Percentiles rank a stretch among this genome's conserved stretches.
Conservation (phyloP, 2,888 invertebrate genomes). For the Papilio elwesi region DNA sequence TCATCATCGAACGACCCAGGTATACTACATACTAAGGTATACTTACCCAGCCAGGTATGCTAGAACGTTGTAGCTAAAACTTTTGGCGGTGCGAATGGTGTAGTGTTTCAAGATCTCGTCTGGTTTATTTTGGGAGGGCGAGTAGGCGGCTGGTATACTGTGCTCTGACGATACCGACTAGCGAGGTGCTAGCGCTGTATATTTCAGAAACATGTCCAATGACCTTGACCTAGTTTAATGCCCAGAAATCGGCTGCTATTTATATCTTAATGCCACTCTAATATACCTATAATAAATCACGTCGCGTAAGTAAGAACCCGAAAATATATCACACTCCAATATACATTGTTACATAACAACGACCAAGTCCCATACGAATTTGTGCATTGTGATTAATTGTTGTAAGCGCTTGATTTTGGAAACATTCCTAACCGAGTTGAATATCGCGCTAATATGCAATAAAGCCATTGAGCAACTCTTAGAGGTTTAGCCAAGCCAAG, state of each 20-base stretch:
- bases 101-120: conserved; percentile 77
- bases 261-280: conserved; percentile 40
- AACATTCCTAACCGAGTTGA: neutral
- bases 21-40: conserved; percentile 40
- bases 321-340: neutral
- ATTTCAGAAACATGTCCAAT: conserved; percentile 46
- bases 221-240: conserved; percentile 75
- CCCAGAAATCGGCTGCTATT: conserved; percentile 36
- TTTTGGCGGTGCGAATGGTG: conserved; percentile 54
- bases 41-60: conserved; percentile 47
- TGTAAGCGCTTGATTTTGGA: neutral
- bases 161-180: conserved; percentile 46
- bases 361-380: neutral
- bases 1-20: conserved; percentile 49
- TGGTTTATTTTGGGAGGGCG: conserved; percentile 74
- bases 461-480: too few species aligned
- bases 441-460: too few species aligned
- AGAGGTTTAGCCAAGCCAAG: too few species aligned
- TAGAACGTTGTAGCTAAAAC: neutral
- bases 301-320: neutral
- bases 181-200: conserved; percentile 41
- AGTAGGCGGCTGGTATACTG: conserved; percentile 63
- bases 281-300: neutral
- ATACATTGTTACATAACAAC: conserved; percentile 4
- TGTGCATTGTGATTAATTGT: neutral